A percentile compares a stretch with the other conserved stretches of the same genome.
These are phyloP conservation scores for Calidris pygmaea DNA, from an alignment of 2,113 vertebrate species.

Conservation along the genomic window DNA sequence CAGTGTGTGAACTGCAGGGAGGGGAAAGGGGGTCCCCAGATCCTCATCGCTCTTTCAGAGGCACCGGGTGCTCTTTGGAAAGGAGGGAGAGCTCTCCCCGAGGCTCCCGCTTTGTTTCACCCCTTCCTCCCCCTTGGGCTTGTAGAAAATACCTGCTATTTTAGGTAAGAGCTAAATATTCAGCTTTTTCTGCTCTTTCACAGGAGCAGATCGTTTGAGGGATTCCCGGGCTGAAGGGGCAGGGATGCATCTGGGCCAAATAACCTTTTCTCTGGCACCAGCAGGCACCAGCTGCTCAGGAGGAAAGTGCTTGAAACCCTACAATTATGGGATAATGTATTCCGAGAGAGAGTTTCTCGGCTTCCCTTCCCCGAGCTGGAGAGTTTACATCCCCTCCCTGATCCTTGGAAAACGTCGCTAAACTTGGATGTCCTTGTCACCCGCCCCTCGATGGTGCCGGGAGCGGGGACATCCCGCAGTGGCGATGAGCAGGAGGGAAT, in stretches of 20 bases:
- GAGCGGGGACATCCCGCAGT: not conserved
- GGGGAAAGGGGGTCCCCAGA: not conserved
- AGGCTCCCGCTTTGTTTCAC: not conserved
- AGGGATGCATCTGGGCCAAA: not conserved
- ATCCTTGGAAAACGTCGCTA: not conserved
- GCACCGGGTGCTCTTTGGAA: not conserved
- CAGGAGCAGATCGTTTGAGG: not conserved
- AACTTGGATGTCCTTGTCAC: not conserved
- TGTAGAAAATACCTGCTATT: not conserved
- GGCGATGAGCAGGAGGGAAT: accelerated
- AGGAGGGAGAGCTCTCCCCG: not conserved
- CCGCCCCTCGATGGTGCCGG: accelerated
- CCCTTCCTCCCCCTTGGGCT: accelerated
- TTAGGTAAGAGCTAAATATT: not conserved
- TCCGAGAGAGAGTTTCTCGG: not conserved
- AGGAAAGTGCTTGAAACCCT: conserved; percentile 36
- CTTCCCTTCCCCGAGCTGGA: not conserved
- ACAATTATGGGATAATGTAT: conserved; percentile 38
- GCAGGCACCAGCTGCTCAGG: conserved; percentile 26
- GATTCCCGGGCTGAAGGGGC: not conserved
- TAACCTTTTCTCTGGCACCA: not conserved
- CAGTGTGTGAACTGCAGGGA: not conserved
- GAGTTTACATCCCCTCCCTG: not conserved
- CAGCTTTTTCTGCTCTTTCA: not conserved
- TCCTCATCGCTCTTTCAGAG: accelerated